Percentiles rank a stretch among this genome's conserved stretches.
These are phyloP conservation scores for Girardia tigrina DNA, from an alignment of 2,888 invertebrate species.

Conservation along the genomic window DNA sequence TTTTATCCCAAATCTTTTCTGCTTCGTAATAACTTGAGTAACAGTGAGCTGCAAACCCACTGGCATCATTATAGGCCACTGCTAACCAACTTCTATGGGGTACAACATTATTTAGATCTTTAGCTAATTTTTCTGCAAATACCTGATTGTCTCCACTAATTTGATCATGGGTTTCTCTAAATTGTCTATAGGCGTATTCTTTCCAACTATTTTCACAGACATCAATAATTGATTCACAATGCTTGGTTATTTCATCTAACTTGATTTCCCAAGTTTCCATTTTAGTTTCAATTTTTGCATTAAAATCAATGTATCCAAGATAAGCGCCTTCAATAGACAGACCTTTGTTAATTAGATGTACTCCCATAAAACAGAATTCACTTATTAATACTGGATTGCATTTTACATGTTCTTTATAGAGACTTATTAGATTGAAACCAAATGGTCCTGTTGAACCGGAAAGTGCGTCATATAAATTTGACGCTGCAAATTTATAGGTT, in stretches of 20 bases:
- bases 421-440: neutral
- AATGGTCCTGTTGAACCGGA: neutral
- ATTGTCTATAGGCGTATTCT: neutral
- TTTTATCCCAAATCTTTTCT: neutral
- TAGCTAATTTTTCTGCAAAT: neutral
- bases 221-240: neutral
- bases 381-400: neutral
- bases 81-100: constrained; percentile 8
- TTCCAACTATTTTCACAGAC: neutral
- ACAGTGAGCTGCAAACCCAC: neutral
- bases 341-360: neutral
- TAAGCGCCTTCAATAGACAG: neutral
- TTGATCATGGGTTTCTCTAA: neutral
- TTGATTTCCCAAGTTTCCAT: neutral
- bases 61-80: neutral
- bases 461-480: neutral
- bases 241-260: neutral
- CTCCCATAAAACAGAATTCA: neutral
- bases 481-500: neutral
- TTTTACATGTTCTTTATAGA: neutral
- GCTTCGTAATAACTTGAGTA: neutral
- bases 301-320: neutral
- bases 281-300: neutral
- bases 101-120: neutral
- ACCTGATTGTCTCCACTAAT: neutral